phyloP scores from a whole-genome alignment of 2,888 invertebrate species.

The Anoplius nigerrimus region DNA sequence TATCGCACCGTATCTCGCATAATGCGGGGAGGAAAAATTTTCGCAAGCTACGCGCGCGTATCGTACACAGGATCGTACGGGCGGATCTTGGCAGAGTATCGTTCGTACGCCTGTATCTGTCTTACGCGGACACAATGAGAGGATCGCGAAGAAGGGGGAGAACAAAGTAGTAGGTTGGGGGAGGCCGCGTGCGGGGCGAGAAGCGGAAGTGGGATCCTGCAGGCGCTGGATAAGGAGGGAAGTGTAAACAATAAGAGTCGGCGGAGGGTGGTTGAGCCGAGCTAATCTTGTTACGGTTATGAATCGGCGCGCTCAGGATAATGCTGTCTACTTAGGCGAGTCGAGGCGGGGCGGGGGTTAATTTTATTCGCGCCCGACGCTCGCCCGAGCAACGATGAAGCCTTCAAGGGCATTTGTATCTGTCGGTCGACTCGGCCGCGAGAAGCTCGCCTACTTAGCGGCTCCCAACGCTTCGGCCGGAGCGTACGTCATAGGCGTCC shows the following conservation, averaged over 20 bases:
- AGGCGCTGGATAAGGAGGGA: slow-evolving; percentile 52
- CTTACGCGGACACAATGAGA: too few relatives aligned
- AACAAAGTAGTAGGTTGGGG: slow-evolving; percentile 3
- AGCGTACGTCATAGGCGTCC: too few relatives aligned
- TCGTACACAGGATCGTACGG: too few relatives aligned
- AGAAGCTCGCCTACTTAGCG: too few relatives aligned
- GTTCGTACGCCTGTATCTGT: too few relatives aligned
- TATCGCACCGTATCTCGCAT: too few relatives aligned
- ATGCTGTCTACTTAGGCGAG: slow-evolving; percentile 56
- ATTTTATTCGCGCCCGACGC: slow-evolving; percentile 53
- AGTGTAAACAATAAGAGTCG: slow-evolving; percentile 67
- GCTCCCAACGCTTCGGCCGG: too few relatives aligned
- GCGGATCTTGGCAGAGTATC: too few relatives aligned
- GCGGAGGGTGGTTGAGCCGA: slow-evolving; percentile 44
- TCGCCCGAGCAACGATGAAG: slow-evolving; percentile 29
- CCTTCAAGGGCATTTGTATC: slow-evolving; percentile 14
- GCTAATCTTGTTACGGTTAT: slow-evolving; percentile 68
- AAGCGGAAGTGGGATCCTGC: slow-evolving; percentile 23
- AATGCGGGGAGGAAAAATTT: too few relatives aligned
- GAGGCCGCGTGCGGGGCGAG: slow-evolving; percentile 18
- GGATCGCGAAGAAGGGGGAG: too few relatives aligned
- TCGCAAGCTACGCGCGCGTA: too few relatives aligned
- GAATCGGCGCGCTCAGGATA: slow-evolving; percentile 62
- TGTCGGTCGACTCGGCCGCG: too few relatives aligned
- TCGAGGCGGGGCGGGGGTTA: slow-evolving; percentile 39